These are phyloP conservation scores for Episyrphus balteatus DNA, from an alignment of 1,140 invertebrate genomes.

Conservation along the genomic window DNA sequence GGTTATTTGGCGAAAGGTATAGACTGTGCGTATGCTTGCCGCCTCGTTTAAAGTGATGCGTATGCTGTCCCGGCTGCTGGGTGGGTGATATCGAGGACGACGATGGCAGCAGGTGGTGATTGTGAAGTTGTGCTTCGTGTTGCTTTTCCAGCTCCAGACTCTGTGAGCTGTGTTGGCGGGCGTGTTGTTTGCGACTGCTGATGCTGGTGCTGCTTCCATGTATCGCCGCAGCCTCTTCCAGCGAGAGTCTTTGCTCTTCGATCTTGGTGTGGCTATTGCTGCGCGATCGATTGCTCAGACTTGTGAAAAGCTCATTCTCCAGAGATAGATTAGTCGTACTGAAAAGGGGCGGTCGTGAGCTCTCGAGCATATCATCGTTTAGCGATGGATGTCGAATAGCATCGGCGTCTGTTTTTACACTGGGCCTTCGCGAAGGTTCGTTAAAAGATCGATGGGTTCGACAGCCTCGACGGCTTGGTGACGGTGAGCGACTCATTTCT, in stretches of 20 bases:
- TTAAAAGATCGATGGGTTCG: conserved; percentile 34
- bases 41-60: conserved; percentile 33
- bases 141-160: conserved; percentile 30
- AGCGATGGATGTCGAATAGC: conserved; percentile 31
- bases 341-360: conserved; percentile 16
- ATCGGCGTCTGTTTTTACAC: conserved; percentile 24
- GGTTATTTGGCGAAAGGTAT: conserved; percentile 31
- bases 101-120: conserved; percentile 10
- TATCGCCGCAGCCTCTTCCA: conserved; percentile 19
- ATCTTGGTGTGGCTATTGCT: conserved; percentile 35
- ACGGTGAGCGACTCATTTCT: conserved; percentile 31
- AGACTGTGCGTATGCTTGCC: conserved; percentile 28
- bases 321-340: conserved; percentile 25
- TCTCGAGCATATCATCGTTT: conserved; percentile 31
- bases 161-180: conserved; percentile 32
- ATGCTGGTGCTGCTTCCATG: conserved; percentile 18
- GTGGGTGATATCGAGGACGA: conserved; percentile 20
- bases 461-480: conserved; percentile 29
- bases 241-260: conserved; percentile 30
- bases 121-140: not conserved
- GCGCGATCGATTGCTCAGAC: conserved; percentile 21
- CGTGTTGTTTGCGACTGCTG: conserved; percentile 28
- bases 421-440: conserved; percentile 23
- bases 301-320: conserved; percentile 32
- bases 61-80: conserved; percentile 24